Evolutionary conservation across 2,113 vertebrate genomes (phyloP).

Genomic region (Mastomys natalensis): DNA sequence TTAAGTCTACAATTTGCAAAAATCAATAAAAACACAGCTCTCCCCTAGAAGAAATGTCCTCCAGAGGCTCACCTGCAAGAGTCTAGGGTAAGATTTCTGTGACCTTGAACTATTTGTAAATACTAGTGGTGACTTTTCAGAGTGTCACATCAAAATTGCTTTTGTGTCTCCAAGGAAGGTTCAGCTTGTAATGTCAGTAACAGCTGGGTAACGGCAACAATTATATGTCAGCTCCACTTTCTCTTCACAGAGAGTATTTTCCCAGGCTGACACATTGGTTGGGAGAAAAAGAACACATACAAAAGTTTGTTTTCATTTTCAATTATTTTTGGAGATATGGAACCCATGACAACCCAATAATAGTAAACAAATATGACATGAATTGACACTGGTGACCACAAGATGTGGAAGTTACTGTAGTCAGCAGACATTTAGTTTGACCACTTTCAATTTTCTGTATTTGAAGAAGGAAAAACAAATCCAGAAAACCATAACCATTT

Average conservation of each 20-base stretch:
- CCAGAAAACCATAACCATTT: conserved; percentile 54
- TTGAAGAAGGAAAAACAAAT: conserved; percentile 54
- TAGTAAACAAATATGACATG: conserved; percentile 74
- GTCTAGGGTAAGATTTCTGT: conserved; percentile 77
- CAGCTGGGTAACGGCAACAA: conserved; percentile 85
- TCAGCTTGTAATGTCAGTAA: conserved; percentile 83
- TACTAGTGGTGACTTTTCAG: conserved; percentile 83
- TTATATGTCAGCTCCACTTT: conserved; percentile 83
- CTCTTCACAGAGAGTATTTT: conserved; percentile 84
- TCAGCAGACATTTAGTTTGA: conserved; percentile 41
- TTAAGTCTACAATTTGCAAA: conserved; percentile 80
- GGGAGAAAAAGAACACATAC: conserved; percentile 72
- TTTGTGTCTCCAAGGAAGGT: conserved; percentile 87
- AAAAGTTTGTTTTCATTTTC: conserved; percentile 82
- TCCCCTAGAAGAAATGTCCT: conserved; percentile 76
- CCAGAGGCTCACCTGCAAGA: conserved; percentile 77
- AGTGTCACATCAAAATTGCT: conserved; percentile 88
- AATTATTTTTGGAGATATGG: conserved; percentile 81
- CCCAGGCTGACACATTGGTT: conserved; percentile 71
- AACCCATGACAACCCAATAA: conserved; percentile 74
- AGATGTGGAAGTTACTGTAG: neutral
- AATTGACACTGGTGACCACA: neutral
- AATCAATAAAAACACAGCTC: conserved; percentile 83
- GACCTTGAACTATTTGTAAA: conserved; percentile 86
- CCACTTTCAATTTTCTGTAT: conserved; percentile 64